Base-by-base conservation (phyloP, 1,140 invertebrate species). In the Eurosta solidaginis region DNA sequence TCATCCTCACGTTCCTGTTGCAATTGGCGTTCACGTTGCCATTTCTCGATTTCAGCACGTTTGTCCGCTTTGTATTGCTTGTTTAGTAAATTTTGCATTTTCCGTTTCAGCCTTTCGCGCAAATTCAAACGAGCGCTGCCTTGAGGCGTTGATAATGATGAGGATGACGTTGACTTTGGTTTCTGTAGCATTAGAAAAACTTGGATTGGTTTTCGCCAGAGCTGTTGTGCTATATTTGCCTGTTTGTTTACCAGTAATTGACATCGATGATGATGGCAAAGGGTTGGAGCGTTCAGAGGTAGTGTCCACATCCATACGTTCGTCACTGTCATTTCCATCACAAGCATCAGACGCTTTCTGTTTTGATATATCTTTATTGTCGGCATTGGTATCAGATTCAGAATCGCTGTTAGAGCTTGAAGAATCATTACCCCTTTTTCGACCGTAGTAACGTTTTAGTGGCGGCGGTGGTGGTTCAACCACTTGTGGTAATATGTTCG, bases 21-120 rank as follows among this genome's bases (percentile, higher is more conserved):
- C 81, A 97, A 93, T 82, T 96, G 94, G 79, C 95, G 93, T 88
- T 95, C 93, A 82, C 96, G 94, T 83, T 96, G 94, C 45, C 92
- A 90, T 82, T 96, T 93, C 83, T 94, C 91, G 77, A 95, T 93
- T 89, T 97, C 96, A 29, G 96, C 96, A 81, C 94, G 93, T 90
- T 98, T 98, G 89, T 98, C 96, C 74, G 95, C 95, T 89, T 97
- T 97, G 90, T 96, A 95, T 91, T 97, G 95, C 88, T 92, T 94
- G 87, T 96, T 96, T 27, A 97, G 89, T 54, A 96, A 91, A 59
- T 93, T 92, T 85, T 97, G 95, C 93, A 96, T 96, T 89, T 96
- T 96, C 77, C 92, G 91, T 87, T 94, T 96, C 87, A 97, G 92
- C 83, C 94, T 92, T 89, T 97, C 96, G 87, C 87, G 82, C 74